Conservation (phyloP, 2,797 vertebrate species). For the Gymnoscopelus braueri region DNA sequence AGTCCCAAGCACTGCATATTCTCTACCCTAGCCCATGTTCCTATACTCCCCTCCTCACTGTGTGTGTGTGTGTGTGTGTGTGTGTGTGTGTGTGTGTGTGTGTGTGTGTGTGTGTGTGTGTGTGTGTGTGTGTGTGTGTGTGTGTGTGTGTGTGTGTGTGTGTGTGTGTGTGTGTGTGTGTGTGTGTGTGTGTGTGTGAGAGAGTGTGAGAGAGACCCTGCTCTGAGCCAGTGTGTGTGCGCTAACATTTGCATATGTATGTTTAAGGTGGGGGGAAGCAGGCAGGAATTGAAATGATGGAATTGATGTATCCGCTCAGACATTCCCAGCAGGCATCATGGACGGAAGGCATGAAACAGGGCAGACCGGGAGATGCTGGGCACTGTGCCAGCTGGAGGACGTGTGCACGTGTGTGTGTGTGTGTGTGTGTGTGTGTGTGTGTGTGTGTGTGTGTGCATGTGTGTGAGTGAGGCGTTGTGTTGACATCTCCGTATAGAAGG, state of each 20-base stretch:
- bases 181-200: neutral
- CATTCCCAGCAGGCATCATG: too few relatives aligned
- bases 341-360: neutral
- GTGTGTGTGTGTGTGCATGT: neutral
- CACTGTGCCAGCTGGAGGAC: slow-evolving; percentile 4
- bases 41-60: neutral
- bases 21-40: too few relatives aligned
- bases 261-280: too few relatives aligned
- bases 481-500: slow-evolving; percentile 4
- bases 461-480: neutral
- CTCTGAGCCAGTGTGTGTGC: too few relatives aligned
- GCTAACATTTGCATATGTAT: too few relatives aligned
- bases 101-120: slow-evolving; percentile 2
- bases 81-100: neutral
- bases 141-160: neutral
- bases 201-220: neutral
- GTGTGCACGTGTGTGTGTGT: slow-evolving; percentile 1
- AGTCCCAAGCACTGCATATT: slow-evolving; percentile 2
- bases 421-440: neutral
- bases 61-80: neutral
- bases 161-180: neutral
- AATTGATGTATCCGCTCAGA: too few relatives aligned
- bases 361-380: neutral
- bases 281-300: too few relatives aligned
- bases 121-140: slow-evolving; percentile 6